These are phyloP conservation scores for Agonopterix subpropinquella DNA, from an alignment of 2,888 invertebrate genomes.

Conservation along the genomic window DNA sequence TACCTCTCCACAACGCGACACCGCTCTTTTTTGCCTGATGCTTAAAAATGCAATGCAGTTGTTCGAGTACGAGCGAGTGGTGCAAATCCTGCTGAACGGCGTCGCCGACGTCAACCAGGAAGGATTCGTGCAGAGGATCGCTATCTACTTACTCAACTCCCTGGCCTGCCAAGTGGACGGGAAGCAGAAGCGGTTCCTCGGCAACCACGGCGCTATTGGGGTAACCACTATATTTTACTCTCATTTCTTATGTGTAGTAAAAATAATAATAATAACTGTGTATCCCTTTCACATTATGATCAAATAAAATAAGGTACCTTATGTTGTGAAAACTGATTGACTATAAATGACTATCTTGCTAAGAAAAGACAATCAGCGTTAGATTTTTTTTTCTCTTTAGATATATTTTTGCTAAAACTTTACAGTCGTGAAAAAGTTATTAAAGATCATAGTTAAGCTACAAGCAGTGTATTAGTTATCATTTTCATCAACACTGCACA, in stretches of 20 bases:
- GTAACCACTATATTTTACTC: slow-evolving; percentile 59
- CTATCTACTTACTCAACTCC: slow-evolving; percentile 95
- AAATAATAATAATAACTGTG: slow-evolving; percentile 1
- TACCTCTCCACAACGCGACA: too few species aligned
- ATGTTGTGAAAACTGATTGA: too few species aligned
- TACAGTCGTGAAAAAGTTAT: too few species aligned
- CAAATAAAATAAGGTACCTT: too few species aligned
- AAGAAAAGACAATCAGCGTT: too few species aligned
- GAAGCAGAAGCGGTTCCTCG: slow-evolving; percentile 92
- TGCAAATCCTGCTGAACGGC: slow-evolving; percentile 87
- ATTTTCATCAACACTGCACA: too few species aligned
- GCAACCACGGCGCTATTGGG: slow-evolving; percentile 90
- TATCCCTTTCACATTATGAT: neutral
- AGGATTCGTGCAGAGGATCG: slow-evolving; percentile 95
- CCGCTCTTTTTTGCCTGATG: too few species aligned
- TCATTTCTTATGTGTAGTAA: neutral
- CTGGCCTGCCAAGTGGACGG: slow-evolving; percentile 98
- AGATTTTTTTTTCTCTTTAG: too few species aligned
- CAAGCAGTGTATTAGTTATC: too few species aligned
- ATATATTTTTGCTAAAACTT: too few species aligned
- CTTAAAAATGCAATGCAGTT: slow-evolving; percentile 70
- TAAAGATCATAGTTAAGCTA: too few species aligned
- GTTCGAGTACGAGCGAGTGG: slow-evolving; percentile 92
- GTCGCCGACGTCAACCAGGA: slow-evolving; percentile 89
- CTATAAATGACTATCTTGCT: too few species aligned